Percentiles rank a stretch among this genome's conserved stretches.
Evolutionary conservation across 2,888 invertebrate species (phyloP).

Genomic region (Lycophotia porphyrea): DNA sequence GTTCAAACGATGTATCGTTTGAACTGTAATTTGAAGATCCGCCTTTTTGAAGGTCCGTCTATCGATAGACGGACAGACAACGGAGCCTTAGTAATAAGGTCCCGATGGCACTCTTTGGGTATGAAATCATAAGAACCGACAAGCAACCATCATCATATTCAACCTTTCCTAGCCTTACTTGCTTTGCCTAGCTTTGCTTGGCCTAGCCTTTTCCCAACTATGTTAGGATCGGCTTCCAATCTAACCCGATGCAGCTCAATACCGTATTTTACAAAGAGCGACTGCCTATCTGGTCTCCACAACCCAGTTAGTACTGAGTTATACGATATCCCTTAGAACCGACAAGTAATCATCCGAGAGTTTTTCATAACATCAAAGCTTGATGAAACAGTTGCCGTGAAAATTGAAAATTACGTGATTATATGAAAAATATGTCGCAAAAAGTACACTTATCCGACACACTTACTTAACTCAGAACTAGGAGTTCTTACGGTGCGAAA

Average conservation of each 20-base stretch:
- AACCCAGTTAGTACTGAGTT: neutral
- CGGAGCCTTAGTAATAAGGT: neutral
- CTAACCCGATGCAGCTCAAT: neutral
- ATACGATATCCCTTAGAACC: neutral
- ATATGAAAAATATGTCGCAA: accelerated
- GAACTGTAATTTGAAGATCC: too few species aligned
- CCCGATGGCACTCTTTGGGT: neutral
- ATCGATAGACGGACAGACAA: neutral
- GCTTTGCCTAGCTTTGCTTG: too few species aligned
- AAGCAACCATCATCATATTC: neutral
- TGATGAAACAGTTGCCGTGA: neutral
- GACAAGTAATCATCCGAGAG: too few species aligned
- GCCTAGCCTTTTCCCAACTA: neutral
- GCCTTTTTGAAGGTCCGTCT: too few species aligned
- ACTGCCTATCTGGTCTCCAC: neutral
- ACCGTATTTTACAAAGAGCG: neutral
- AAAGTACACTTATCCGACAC: too few species aligned
- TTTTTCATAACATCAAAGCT: neutral
- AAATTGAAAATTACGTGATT: neutral
- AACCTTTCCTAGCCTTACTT: too few species aligned
- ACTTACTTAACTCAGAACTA: too few species aligned
- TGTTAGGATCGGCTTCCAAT: neutral
- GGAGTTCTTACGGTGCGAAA: too few species aligned
- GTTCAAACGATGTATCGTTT: too few species aligned
- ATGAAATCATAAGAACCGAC: neutral